These are phyloP conservation scores for Mesitornis unicolor DNA, from an alignment of 2,113 vertebrate species.

Conservation along the genomic window DNA sequence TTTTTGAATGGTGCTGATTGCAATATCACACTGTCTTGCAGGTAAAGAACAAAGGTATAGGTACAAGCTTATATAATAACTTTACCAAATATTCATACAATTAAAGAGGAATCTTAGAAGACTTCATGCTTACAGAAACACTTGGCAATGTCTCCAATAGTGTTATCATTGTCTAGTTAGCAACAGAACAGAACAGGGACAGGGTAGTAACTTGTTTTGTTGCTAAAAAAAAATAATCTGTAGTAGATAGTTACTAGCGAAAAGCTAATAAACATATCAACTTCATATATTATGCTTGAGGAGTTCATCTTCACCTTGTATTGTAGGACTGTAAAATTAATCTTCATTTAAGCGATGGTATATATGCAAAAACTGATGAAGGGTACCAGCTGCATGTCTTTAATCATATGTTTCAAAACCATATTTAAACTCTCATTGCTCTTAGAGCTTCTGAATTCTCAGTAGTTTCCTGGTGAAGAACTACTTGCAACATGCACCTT, in stretches of 20 bases:
- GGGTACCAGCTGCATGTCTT: background rate
- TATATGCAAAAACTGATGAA: background rate
- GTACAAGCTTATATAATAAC: background rate
- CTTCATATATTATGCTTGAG: background rate
- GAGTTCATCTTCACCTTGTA: background rate
- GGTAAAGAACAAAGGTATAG: background rate
- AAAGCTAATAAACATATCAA: background rate
- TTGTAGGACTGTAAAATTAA: background rate
- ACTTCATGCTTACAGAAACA: background rate
- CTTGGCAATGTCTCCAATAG: background rate
- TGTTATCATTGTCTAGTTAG: background rate
- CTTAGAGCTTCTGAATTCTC: background rate
- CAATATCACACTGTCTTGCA: background rate
- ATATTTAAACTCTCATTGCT: background rate
- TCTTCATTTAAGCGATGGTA: background rate
- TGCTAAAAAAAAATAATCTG: background rate
- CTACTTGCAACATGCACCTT: background rate
- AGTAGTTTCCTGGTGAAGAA: background rate
- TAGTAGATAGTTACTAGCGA: background rate
- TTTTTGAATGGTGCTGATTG: background rate
- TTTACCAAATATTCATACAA: background rate
- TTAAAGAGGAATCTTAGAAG: background rate
- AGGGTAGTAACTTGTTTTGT: background rate
- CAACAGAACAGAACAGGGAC: background rate
- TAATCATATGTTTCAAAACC: background rate